Evolutionary conservation across 2,888 invertebrate genomes (phyloP).

Genomic region (Eremobia ochroleuca): DNA sequence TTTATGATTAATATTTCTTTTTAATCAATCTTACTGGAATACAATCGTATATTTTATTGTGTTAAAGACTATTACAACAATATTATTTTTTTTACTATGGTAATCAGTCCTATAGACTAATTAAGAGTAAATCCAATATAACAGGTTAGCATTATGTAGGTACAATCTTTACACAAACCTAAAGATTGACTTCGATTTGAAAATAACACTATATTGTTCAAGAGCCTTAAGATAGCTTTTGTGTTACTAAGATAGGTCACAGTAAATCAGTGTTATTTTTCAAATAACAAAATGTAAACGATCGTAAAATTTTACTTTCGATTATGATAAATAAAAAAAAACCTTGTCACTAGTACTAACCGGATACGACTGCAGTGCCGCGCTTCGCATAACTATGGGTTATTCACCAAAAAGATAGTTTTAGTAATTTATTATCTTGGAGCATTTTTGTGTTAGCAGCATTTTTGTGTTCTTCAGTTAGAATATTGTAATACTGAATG

Average conservation of each 20-base stretch:
- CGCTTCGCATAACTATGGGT: background rate
- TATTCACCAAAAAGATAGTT: background rate
- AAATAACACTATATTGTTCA: background rate
- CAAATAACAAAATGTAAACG: background rate
- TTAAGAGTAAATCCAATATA: no score
- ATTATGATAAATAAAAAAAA: no score
- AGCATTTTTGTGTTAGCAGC: background rate
- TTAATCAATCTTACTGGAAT: no score
- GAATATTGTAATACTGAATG: background rate
- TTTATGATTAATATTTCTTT: no score
- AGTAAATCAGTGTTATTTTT: background rate
- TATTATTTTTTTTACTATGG: no score
- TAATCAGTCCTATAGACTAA: no score
- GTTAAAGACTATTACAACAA: no score
- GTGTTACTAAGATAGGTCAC: background rate
- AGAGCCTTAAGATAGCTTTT: background rate
- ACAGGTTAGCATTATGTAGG: no score
- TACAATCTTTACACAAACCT: no score
- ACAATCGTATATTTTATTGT: no score
- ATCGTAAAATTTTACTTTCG: background rate
- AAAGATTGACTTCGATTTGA: background rate
- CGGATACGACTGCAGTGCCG: background rate
- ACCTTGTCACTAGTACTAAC: background rate
- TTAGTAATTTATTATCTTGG: background rate
- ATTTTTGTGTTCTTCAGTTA: background rate